A percentile compares a stretch with the other conserved stretches of the same genome.
Evolutionary conservation across 2,888 invertebrate species (phyloP).

Genomic region (Osedax frankpressi): DNA sequence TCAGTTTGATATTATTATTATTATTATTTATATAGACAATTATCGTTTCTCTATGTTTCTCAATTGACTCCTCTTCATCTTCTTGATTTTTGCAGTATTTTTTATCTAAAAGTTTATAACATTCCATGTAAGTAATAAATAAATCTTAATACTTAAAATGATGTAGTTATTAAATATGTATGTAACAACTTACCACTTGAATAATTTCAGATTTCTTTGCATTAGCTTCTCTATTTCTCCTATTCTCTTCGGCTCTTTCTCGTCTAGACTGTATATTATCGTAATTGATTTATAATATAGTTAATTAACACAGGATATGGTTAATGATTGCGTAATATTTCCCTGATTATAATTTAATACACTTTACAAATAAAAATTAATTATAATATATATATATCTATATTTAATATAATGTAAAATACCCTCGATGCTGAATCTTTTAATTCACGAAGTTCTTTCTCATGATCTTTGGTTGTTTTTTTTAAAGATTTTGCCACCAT

Average conservation of each 20-base stretch:
- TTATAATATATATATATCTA: background rate
- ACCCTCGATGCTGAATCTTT: background rate
- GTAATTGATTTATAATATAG: background rate
- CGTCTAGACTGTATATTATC: background rate
- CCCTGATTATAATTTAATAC: background rate
- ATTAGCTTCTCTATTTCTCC: background rate
- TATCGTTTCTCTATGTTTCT: slow-evolving; percentile 30
- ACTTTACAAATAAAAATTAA: background rate
- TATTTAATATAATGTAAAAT: too few species aligned
- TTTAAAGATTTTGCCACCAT: background rate
- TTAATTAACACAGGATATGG: too few species aligned
- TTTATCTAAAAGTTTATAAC: slow-evolving; percentile 34
- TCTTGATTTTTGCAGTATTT: slow-evolving; percentile 42
- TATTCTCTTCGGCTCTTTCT: background rate
- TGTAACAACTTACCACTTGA: background rate
- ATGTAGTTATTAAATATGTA: background rate
- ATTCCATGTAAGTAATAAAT: background rate
- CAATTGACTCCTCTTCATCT: slow-evolving; percentile 43
- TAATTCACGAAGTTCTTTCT: background rate
- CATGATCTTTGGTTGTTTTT: background rate
- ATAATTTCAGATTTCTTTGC: background rate
- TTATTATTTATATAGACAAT: background rate
- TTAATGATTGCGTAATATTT: background rate
- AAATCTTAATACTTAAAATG: too few species aligned
- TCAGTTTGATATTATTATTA: background rate